These are phyloP conservation scores for Thunnus thynnus DNA, from an alignment of 2,113 vertebrate genomes.

Conservation along the genomic window DNA sequence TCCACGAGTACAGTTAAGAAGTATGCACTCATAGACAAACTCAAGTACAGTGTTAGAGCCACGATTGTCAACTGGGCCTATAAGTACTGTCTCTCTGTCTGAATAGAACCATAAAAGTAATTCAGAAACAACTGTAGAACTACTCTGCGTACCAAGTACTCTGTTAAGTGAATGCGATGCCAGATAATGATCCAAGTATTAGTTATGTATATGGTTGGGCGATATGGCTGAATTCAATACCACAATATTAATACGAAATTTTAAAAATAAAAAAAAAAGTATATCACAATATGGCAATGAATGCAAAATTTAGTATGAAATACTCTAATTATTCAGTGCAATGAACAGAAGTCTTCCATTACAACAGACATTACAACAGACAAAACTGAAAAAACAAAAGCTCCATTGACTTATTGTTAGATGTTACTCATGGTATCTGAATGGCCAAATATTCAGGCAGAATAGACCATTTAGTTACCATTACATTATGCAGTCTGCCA, in stretches of 20 bases:
- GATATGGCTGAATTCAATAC: neutral
- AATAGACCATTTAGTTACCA: too few relatives aligned
- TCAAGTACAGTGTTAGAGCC: neutral
- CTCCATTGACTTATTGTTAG: neutral
- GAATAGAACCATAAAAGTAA: constrained; percentile 14
- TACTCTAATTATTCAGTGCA: neutral
- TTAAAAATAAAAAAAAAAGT: too few relatives aligned
- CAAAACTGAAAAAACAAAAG: neutral
- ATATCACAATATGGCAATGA: neutral
- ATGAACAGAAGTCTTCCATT: neutral
- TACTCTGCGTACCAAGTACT: neutral
- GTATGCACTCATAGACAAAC: neutral
- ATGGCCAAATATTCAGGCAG: too few relatives aligned
- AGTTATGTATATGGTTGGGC: neutral
- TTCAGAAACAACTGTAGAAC: constrained; percentile 8
- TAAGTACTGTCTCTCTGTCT: neutral
- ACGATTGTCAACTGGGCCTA: neutral
- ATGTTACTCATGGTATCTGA: too few relatives aligned
- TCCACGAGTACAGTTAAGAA: constrained; percentile 32
- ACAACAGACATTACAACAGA: too few relatives aligned
- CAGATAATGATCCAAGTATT: neutral
- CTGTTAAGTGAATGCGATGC: neutral
- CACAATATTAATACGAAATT: neutral
- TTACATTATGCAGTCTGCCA: too few relatives aligned
- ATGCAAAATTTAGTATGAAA: neutral